A percentile compares a stretch with the other conserved stretches of the same genome.
These are phyloP conservation scores for Antechinus stuartii DNA, from an alignment of 2,113 vertebrate species.

Conservation along the genomic window DNA sequence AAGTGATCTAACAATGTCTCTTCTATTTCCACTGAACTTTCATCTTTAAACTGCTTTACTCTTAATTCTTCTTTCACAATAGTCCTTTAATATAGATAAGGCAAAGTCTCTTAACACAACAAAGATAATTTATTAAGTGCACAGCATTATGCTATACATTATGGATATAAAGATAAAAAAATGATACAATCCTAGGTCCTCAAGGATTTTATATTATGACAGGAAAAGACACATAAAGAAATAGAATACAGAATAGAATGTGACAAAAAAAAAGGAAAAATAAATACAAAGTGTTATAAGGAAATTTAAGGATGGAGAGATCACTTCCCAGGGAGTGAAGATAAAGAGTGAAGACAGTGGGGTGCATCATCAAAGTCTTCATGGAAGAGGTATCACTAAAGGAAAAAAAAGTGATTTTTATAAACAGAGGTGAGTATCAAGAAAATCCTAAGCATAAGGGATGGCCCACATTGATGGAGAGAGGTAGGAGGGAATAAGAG, in stretches of 20 bases:
- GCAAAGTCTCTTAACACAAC: neutral
- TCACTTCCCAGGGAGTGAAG: neutral
- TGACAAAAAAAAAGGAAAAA: neutral
- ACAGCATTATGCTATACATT: neutral
- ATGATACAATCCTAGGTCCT: neutral
- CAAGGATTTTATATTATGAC: neutral
- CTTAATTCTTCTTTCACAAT: neutral
- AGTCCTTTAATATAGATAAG: constrained; percentile 30
- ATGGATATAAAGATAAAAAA: neutral
- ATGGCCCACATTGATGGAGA: neutral
- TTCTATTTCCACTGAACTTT: constrained; percentile 4
- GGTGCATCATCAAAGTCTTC: neutral
- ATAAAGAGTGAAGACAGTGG: neutral
- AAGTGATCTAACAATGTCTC: neutral
- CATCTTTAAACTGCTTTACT: constrained; percentile 15
- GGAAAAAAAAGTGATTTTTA: neutral
- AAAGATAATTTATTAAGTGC: neutral
- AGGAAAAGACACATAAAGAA: neutral
- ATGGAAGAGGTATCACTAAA: neutral
- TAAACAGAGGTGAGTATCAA: neutral
- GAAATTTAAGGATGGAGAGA: too few species aligned
- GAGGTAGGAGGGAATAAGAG: neutral
- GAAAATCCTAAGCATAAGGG: neutral
- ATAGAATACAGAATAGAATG: neutral
- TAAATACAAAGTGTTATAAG: neutral